Evolutionary conservation across 1,140 invertebrate genomes (phyloP).

Genomic region (Latrodectus geometricus): DNA sequence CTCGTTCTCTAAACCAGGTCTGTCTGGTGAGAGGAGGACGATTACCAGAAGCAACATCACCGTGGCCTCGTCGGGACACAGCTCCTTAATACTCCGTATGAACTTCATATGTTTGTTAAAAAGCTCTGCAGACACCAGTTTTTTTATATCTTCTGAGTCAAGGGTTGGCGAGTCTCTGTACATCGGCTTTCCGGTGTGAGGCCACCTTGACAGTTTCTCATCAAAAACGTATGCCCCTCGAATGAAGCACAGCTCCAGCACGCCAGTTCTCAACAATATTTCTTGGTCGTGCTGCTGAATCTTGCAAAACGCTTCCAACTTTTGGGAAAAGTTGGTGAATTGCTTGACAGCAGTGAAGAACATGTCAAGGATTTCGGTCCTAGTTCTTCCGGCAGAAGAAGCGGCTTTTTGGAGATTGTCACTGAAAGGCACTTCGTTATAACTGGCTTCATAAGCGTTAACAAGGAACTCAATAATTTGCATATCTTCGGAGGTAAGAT

Average conservation of each 20-base stretch:
- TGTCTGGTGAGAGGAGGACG: slow-evolving; percentile 72
- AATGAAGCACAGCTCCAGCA: slow-evolving; percentile 73
- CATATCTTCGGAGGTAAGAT: slow-evolving; percentile 61
- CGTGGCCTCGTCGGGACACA: slow-evolving; percentile 71
- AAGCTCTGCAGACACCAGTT: slow-evolving; percentile 67
- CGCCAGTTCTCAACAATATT: slow-evolving; percentile 71
- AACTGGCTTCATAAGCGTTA: slow-evolving; percentile 62
- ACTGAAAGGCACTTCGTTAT: slow-evolving; percentile 58
- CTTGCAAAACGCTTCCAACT: slow-evolving; percentile 68
- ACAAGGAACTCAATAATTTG: slow-evolving; percentile 60
- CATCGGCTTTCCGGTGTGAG: slow-evolving; percentile 47
- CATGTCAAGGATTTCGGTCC: slow-evolving; percentile 66
- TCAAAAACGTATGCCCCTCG: slow-evolving; percentile 68
- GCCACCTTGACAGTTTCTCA: slow-evolving; percentile 65
- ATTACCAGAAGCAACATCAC: slow-evolving; percentile 72
- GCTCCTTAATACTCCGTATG: slow-evolving; percentile 67
- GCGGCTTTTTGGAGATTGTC: slow-evolving; percentile 24
- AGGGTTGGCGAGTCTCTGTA: slow-evolving; percentile 51
- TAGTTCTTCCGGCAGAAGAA: slow-evolving; percentile 12
- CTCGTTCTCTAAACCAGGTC: slow-evolving; percentile 68
- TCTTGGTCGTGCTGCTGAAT: slow-evolving; percentile 71
- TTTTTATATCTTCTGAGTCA: slow-evolving; percentile 65
- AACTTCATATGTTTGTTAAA: slow-evolving; percentile 73
- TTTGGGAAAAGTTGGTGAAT: slow-evolving; percentile 66
- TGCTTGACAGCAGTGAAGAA: slow-evolving; percentile 67